A percentile compares a stretch with the other conserved stretches of the same genome.
Conservation (phyloP, 2,888 invertebrate species). For the Lasioglossum lativentre region DNA sequence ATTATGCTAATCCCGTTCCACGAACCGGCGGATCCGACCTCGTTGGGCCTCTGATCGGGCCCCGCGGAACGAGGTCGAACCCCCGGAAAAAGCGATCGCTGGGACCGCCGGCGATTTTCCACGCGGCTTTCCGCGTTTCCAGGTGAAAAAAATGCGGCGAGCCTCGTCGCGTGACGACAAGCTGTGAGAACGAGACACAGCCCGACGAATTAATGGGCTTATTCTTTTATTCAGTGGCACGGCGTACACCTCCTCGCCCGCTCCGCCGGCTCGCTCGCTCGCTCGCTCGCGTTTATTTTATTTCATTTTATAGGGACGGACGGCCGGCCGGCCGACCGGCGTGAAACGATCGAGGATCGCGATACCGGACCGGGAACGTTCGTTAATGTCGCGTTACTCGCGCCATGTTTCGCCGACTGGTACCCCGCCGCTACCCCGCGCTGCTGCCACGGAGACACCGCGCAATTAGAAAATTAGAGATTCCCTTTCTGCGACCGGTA, state of each 20-base stretch:
- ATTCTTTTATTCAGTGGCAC: constrained; percentile 76
- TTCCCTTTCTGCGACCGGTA: background rate
- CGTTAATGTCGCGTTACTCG: constrained; percentile 67
- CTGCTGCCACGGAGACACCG: background rate
- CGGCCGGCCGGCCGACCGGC: constrained; percentile 34
- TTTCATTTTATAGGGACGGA: constrained; percentile 70
- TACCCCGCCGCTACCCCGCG: constrained; percentile 11
- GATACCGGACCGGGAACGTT: constrained; percentile 66
- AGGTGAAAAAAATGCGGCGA: background rate
- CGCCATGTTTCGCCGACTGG: constrained; percentile 24
- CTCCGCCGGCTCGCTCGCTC: background rate
- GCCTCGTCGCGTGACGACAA: constrained; percentile 63
- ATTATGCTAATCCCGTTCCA: constrained; percentile 82
- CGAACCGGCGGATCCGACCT: constrained; percentile 67
- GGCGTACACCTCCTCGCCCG: constrained; percentile 27
- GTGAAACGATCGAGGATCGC: constrained; percentile 68
- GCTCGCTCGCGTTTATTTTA: constrained; percentile 60
- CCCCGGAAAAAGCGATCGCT: background rate
- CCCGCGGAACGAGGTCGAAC: background rate
- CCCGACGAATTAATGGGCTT: constrained; percentile 78
- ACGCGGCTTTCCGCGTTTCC: background rate
- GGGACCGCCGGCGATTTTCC: background rate
- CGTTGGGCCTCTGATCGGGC: background rate
- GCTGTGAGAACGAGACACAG: constrained; percentile 71
- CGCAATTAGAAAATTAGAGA: constrained; percentile 1